These are phyloP conservation scores for Karalla daura DNA, from an alignment of 2,797 vertebrate species.

Conservation along the genomic window DNA sequence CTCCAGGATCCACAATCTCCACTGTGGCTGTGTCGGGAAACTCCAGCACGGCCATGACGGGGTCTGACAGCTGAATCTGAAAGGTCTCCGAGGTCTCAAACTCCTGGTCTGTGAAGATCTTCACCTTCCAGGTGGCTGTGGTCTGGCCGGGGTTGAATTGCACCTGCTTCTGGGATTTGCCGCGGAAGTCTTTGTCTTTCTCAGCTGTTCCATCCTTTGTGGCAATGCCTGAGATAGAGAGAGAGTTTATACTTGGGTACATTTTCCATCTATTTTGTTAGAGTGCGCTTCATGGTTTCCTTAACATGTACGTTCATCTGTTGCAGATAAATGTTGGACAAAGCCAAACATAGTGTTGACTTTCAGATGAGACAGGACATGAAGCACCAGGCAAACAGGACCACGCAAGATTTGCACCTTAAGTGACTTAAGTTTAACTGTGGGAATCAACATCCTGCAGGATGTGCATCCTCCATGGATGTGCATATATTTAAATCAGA, in stretches of 20 bases:
- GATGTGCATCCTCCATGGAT: slow-evolving; percentile 3
- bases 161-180: slow-evolving; percentile 88
- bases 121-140: slow-evolving; percentile 87
- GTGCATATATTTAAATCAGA: slow-evolving; percentile 18
- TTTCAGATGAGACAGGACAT: slow-evolving; percentile 32
- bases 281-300: neutral
- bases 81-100: slow-evolving; percentile 90
- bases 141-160: slow-evolving; percentile 91
- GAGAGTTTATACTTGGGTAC: neutral
- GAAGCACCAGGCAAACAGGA: slow-evolving; percentile 25
- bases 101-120: slow-evolving; percentile 88
- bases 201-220: slow-evolving; percentile 89
- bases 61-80: slow-evolving; percentile 88
- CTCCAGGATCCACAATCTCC: slow-evolving; percentile 91
- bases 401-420: slow-evolving; percentile 22
- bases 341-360: slow-evolving; percentile 32
- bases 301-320: slow-evolving; percentile 18
- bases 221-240: slow-evolving; percentile 79
- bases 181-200: slow-evolving; percentile 89
- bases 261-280: neutral
- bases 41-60: slow-evolving; percentile 89
- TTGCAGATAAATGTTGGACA: slow-evolving; percentile 7
- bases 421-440: neutral
- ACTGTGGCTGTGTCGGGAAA: slow-evolving; percentile 83
- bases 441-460: slow-evolving; percentile 20